Conservation (phyloP, 1,140 invertebrate genomes). For the Holcopasites calliopsidis region DNA sequence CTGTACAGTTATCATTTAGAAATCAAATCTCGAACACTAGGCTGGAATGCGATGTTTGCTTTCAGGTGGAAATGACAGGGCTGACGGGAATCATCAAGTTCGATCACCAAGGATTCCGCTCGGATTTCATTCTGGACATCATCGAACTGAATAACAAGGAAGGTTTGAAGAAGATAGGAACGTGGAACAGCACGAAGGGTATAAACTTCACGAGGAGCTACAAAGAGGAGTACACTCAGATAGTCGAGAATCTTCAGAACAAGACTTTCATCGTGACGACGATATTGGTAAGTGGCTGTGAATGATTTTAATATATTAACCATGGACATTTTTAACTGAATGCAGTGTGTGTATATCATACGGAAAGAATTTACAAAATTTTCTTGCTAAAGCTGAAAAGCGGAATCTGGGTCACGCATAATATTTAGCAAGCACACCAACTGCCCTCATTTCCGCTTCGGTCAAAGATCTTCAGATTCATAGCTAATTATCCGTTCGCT, state of each 20-base stretch:
- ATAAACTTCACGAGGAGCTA: slow-evolving; percentile 95
- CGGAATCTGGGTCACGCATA: neutral
- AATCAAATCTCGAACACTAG: neutral
- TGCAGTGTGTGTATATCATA: too few relatives aligned
- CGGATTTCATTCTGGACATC: slow-evolving; percentile 94
- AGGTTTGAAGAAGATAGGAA: slow-evolving; percentile 90
- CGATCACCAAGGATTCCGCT: slow-evolving; percentile 95
- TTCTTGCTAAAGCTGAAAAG: neutral
- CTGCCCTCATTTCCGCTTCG: neutral
- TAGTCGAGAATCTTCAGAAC: slow-evolving; percentile 93
- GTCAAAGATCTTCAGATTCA: neutral
- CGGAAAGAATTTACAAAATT: neutral
- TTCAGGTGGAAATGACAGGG: slow-evolving; percentile 93
- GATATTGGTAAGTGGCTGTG: slow-evolving; percentile 87
- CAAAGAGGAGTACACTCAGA: slow-evolving; percentile 89
- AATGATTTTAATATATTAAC: too few relatives aligned
- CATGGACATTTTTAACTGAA: too few relatives aligned
- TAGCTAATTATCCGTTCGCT: neutral
- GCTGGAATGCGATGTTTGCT: neutral
- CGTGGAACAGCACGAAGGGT: slow-evolving; percentile 93
- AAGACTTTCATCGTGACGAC: slow-evolving; percentile 96
- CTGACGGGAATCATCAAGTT: slow-evolving; percentile 96
- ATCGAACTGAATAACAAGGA: slow-evolving; percentile 90
- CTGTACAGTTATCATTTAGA: neutral
- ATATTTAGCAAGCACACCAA: neutral